Conservation (phyloP, 2,113 vertebrate genomes). For the Formicarius rufipectus region DNA sequence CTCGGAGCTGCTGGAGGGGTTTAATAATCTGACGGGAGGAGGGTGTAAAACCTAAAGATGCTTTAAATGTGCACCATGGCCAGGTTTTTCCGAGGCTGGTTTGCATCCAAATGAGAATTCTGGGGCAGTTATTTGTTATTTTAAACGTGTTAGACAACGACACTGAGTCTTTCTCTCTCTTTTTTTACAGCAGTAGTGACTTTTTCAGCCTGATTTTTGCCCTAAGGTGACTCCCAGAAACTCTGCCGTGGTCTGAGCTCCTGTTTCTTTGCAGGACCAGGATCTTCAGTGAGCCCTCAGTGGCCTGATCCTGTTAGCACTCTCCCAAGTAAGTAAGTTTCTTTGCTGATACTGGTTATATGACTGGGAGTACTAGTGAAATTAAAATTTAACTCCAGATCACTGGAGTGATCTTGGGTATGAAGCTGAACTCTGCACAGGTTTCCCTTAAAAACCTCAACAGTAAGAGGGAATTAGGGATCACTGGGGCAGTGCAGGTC, state of each 20-base stretch:
- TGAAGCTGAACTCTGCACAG: not conserved
- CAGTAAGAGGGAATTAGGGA: not conserved
- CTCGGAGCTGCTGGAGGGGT: conserved; percentile 29
- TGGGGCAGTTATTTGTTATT: conserved; percentile 26
- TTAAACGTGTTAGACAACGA: not conserved
- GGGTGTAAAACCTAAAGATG: not conserved
- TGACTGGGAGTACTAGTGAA: not conserved
- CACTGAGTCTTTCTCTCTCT: not conserved
- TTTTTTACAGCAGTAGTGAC: not conserved
- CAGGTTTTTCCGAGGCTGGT: not conserved
- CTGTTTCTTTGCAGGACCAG: not conserved
- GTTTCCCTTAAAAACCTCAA: not conserved
- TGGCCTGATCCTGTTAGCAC: not conserved
- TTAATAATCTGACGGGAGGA: conserved; percentile 4
- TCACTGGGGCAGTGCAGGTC: not conserved
- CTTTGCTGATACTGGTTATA: not conserved
- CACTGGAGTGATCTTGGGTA: not conserved
- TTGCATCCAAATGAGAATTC: not conserved
- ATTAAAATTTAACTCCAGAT: not conserved
- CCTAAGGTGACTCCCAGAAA: not conserved
- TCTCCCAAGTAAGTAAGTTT: not conserved
- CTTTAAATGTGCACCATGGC: not conserved
- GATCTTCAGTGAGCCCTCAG: conserved; percentile 4
- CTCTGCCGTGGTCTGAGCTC: not conserved
- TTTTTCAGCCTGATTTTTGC: conserved; percentile 30